A percentile compares a stretch with the other conserved stretches of the same genome.
Evolutionary conservation across 1,140 invertebrate genomes (phyloP).

Genomic region (Eumeta japonica): DNA sequence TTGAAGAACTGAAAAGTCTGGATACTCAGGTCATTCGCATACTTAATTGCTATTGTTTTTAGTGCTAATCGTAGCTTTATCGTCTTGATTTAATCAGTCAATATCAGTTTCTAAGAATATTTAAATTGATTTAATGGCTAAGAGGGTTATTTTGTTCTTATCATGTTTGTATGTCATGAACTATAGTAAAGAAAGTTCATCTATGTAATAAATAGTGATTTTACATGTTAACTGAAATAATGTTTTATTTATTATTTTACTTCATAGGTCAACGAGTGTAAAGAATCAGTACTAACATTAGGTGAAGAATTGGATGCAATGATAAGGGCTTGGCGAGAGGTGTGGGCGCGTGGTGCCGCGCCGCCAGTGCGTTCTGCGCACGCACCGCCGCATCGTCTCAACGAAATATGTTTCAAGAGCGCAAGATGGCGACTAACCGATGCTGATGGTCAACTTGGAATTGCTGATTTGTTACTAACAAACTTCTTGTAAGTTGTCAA

Average conservation of each 20-base stretch:
- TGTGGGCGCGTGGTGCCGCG: constrained; percentile 28
- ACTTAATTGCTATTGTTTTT: too few relatives aligned
- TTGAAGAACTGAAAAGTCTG: constrained; percentile 68
- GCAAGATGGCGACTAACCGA: constrained; percentile 98
- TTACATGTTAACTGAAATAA: background rate
- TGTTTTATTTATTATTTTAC: background rate
- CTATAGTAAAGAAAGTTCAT: too few relatives aligned
- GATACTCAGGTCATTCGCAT: constrained; percentile 65
- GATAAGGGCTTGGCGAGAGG: constrained; percentile 56
- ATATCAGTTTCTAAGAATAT: too few relatives aligned
- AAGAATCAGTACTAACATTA: constrained; percentile 79
- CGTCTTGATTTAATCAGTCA: too few relatives aligned
- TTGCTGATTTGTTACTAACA: constrained; percentile 91
- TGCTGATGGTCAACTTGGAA: constrained; percentile 94
- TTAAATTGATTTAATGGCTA: too few relatives aligned
- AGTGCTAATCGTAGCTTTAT: too few relatives aligned
- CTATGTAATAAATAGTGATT: constrained; percentile 30
- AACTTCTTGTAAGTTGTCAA: constrained; percentile 83
- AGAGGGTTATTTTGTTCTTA: too few relatives aligned
- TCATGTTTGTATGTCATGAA: too few relatives aligned
- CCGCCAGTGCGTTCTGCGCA: constrained; percentile 61
- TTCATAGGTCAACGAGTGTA: constrained; percentile 79
- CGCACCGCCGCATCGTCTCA: constrained; percentile 78
- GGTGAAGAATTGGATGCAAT: constrained; percentile 94
- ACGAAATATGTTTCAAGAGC: constrained; percentile 98